A percentile compares a stretch with the other conserved stretches of the same genome.
These are phyloP conservation scores for Ceratoteleas bidentatus DNA, from an alignment of 1,140 invertebrate species.

Conservation along the genomic window DNA sequence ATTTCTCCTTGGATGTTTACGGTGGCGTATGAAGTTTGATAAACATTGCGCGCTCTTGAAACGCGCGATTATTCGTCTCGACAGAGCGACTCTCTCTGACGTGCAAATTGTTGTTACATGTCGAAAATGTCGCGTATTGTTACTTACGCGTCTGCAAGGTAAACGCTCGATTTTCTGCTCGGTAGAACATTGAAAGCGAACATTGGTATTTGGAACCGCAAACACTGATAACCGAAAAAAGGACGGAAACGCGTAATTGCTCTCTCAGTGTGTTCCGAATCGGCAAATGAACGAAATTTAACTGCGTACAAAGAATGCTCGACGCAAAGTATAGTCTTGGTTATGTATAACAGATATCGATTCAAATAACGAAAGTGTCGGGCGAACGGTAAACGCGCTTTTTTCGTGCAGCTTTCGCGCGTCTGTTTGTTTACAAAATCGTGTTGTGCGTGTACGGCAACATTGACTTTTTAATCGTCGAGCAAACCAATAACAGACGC, in stretches of 20 bases:
- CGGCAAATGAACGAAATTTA: not conserved
- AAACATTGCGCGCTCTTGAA: slow-evolving; percentile 19
- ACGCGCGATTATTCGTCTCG: slow-evolving; percentile 4
- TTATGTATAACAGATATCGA: slow-evolving; percentile 7
- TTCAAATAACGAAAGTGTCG: not conserved
- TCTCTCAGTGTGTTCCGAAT: not conserved
- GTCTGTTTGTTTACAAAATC: no score
- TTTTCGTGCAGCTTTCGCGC: not conserved
- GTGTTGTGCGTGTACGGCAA: no score
- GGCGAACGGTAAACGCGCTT: not conserved
- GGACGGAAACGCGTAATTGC: not conserved
- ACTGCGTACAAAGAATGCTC: not conserved
- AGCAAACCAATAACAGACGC: no score
- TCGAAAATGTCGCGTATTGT: not conserved
- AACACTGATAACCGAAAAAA: not conserved
- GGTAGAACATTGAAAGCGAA: not conserved
- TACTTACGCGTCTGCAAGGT: not conserved
- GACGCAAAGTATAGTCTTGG: slow-evolving; percentile 1
- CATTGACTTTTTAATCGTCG: no score
- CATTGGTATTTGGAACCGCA: not conserved
- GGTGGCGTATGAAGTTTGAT: slow-evolving; percentile 10
- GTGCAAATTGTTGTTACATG: not conserved
- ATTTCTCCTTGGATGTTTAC: slow-evolving; percentile 35
- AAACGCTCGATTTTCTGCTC: not conserved
- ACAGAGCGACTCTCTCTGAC: not conserved